Evolutionary conservation across 2,888 invertebrate genomes (phyloP).

Genomic region (Amphipoea lucens): DNA sequence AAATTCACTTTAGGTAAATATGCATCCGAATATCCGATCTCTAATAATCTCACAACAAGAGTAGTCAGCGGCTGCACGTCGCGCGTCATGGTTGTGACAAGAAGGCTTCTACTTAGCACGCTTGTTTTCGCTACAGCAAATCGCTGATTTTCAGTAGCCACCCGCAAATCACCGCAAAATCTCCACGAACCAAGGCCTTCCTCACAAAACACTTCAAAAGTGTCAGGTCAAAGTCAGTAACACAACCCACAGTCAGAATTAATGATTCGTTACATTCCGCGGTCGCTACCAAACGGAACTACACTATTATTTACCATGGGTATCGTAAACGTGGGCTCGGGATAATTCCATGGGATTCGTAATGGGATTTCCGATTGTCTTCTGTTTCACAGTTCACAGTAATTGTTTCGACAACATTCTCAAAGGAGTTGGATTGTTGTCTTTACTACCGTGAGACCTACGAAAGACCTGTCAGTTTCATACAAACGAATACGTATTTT

Average conservation of each 20-base stretch:
- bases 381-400: slow-evolving; percentile 17
- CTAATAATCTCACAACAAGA: too few relatives aligned
- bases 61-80: too few relatives aligned
- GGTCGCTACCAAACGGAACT: slow-evolving; percentile 14
- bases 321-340: slow-evolving; percentile 13
- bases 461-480: too few relatives aligned
- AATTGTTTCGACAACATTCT: not conserved
- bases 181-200: too few relatives aligned
- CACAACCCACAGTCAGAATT: slow-evolving; percentile 47
- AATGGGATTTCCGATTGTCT: slow-evolving; percentile 19
- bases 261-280: slow-evolving; percentile 45
- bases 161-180: not conserved
- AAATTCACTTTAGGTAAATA: too few relatives aligned
- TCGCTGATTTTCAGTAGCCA: too few relatives aligned
- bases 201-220: slow-evolving; percentile 33
- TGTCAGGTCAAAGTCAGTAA: slow-evolving; percentile 29
- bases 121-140: too few relatives aligned
- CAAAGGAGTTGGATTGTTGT: not conserved
- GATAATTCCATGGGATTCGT: slow-evolving; percentile 15
- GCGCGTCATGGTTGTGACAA: too few relatives aligned
- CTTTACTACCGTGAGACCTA: too few relatives aligned
- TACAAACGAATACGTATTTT: too few relatives aligned
- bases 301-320: slow-evolving; percentile 23
- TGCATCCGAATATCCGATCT: too few relatives aligned
- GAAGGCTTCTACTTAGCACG: too few relatives aligned